Percentiles rank a stretch among this genome's conserved stretches.
Evolutionary conservation across 1,140 invertebrate species (phyloP).

Genomic region (Cotesia vestalis): DNA sequence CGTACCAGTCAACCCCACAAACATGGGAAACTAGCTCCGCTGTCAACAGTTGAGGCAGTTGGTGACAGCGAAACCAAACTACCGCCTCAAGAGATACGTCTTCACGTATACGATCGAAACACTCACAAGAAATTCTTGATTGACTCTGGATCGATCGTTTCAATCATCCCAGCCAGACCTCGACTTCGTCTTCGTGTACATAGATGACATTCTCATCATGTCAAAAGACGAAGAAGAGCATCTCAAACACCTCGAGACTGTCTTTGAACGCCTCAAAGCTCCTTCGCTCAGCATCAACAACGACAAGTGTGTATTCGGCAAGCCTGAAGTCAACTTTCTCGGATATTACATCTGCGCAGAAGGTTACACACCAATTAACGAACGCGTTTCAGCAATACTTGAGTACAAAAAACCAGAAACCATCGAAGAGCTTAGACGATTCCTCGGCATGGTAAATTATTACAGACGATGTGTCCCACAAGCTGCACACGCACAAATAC

Average conservation of each 20-base stretch:
- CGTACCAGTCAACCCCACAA: too few species aligned
- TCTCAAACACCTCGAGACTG: constrained; percentile 6
- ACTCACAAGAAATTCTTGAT: too few species aligned
- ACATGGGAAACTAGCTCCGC: too few species aligned
- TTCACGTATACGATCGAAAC: too few species aligned
- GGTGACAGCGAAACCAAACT: too few species aligned
- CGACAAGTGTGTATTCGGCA: too few species aligned
- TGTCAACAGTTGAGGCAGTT: too few species aligned
- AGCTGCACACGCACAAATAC: constrained; percentile 39
- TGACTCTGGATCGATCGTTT: too few species aligned
- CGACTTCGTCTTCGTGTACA: constrained; percentile 26
- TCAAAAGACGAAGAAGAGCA: constrained; percentile 32
- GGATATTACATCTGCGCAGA: constrained; percentile 34
- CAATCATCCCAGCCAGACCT: background rate
- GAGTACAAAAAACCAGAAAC: constrained; percentile 47
- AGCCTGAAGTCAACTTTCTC: too few species aligned
- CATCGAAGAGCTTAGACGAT: constrained; percentile 49
- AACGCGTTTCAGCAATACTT: constrained; percentile 43
- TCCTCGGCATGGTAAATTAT: constrained; percentile 59
- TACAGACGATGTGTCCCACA: constrained; percentile 47
- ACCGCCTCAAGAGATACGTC: too few species aligned
- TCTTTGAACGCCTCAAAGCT: background rate
- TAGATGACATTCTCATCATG: constrained; percentile 34
- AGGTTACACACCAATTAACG: constrained; percentile 47
- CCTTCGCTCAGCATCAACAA: background rate